These are phyloP conservation scores for Papilio xuthus DNA, from an alignment of 1,140 invertebrate species.

Conservation along the genomic window DNA sequence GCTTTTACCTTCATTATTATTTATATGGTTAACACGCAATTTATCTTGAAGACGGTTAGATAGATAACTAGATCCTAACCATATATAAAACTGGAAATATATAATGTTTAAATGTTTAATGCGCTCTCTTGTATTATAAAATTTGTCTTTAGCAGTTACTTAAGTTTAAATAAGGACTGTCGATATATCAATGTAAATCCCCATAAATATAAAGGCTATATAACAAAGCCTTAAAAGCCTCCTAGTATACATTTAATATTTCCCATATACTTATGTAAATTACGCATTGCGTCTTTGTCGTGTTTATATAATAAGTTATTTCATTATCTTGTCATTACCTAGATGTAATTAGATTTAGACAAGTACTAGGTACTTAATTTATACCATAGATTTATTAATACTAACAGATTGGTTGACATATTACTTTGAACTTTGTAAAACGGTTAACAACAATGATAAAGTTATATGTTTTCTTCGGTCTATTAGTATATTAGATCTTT, in stretches of 20 bases:
- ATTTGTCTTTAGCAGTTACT: too few species aligned
- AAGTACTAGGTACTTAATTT: conserved; percentile 60
- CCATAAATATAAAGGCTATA: not conserved
- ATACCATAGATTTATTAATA: conserved; percentile 7
- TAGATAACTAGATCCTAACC: too few species aligned
- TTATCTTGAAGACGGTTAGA: too few species aligned
- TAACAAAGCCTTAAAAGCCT: too few species aligned
- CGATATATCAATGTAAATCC: too few species aligned
- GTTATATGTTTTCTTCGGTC: not conserved
- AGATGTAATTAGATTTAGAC: conserved; percentile 48
- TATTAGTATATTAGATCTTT: not conserved
- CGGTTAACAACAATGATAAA: not conserved
- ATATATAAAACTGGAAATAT: too few species aligned
- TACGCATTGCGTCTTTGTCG: conserved; percentile 19
- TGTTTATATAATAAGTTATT: conserved; percentile 31
- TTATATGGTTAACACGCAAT: too few species aligned
- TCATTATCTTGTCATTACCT: conserved; percentile 48
- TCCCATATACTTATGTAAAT: conserved; percentile 1
- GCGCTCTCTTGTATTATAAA: too few species aligned
- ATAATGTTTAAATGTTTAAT: too few species aligned
- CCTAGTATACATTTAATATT: conserved; percentile 36
- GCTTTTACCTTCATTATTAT: too few species aligned
- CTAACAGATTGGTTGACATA: conserved; percentile 20
- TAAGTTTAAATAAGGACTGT: too few species aligned
- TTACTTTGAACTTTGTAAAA: conserved; percentile 37